Conservation (phyloP, 2,113 vertebrate genomes). For the Pycnonotus jocosus region DNA sequence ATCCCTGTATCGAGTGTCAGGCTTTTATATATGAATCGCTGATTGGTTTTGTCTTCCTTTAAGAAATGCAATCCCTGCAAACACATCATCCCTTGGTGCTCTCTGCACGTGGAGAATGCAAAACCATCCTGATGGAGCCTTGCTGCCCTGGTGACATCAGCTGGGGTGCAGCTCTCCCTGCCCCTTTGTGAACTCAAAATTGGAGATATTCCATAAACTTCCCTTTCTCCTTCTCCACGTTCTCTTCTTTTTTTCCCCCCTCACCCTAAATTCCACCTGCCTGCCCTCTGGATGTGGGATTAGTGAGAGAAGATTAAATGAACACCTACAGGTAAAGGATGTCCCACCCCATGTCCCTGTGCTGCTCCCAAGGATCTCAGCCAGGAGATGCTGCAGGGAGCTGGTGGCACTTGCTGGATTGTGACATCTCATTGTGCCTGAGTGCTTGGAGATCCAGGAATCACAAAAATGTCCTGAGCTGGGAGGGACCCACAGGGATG, state of each 20-base stretch:
- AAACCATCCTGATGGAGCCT: rapidly evolving
- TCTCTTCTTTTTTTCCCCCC: neutral
- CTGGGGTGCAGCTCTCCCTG: neutral
- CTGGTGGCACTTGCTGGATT: neutral
- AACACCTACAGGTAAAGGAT: neutral
- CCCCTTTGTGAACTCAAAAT: neutral
- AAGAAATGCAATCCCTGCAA: neutral
- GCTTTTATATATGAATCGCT: neutral
- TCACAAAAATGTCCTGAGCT: neutral
- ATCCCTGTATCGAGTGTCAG: neutral
- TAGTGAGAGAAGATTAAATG: neutral
- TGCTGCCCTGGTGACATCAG: neutral
- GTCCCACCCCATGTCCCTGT: neutral
- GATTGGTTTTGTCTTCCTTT: conserved; percentile 14
- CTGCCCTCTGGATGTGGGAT: neutral
- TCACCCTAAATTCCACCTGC: neutral
- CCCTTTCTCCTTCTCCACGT: rapidly evolving
- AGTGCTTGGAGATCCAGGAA: neutral
- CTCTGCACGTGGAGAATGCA: neutral
- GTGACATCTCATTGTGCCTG: neutral
- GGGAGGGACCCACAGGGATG: rapidly evolving
- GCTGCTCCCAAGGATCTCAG: neutral
- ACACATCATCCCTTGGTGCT: neutral
- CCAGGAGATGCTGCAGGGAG: neutral
- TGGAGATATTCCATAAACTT: neutral